Conservation (phyloP, 2,797 vertebrate genomes). For the Limosa lapponica region DNA sequence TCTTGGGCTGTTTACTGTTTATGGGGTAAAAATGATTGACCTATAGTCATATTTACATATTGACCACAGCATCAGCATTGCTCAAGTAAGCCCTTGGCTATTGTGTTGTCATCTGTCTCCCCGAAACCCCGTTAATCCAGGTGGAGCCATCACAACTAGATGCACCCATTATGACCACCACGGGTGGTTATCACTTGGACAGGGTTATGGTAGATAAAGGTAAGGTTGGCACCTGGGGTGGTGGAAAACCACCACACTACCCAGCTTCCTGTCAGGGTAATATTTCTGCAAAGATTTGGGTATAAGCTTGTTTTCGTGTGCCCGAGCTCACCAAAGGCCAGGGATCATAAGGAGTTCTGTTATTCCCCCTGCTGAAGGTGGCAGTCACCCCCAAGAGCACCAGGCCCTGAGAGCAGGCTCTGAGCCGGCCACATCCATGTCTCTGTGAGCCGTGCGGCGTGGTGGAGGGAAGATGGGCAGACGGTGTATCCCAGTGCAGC, state of each 20-base stretch:
- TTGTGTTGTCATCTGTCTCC: background rate
- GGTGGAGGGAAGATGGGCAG: background rate
- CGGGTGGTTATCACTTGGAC: background rate
- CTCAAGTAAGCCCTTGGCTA: background rate
- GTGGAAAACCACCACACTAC: background rate
- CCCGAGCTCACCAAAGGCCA: accelerated
- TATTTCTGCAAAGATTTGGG: background rate
- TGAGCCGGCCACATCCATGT: background rate
- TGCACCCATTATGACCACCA: background rate
- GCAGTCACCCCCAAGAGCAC: background rate
- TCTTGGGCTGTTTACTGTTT: background rate
- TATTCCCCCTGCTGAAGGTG: background rate
- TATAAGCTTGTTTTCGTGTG: background rate
- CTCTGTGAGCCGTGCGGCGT: accelerated
- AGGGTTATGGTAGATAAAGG: background rate
- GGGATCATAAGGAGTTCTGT: accelerated
- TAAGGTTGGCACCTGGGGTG: background rate
- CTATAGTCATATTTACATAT: background rate
- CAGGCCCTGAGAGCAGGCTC: background rate
- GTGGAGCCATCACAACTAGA: background rate
- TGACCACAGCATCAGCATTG: background rate
- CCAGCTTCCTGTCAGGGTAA: background rate
- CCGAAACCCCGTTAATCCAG: background rate
- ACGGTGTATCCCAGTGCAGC: accelerated
- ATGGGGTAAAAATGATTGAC: background rate